Percentiles rank a stretch among this genome's conserved stretches.
Evolutionary conservation across 2,888 invertebrate species (phyloP).

Genomic region (Nemotelus nigrinus): DNA sequence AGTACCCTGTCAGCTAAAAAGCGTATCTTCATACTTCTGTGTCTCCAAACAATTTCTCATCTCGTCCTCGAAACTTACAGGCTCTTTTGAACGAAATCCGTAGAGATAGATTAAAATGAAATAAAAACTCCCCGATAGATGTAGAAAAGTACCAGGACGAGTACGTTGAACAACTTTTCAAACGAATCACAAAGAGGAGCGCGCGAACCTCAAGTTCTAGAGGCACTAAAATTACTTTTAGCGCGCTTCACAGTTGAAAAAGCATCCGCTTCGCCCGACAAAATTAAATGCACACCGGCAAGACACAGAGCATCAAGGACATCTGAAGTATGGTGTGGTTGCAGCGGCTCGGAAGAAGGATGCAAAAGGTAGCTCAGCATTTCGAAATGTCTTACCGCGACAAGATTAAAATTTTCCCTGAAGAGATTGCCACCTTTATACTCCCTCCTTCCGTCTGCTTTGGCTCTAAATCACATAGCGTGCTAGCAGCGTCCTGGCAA

Average conservation of each 20-base stretch:
- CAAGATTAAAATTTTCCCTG: conserved; percentile 28
- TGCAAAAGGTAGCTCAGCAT: not conserved
- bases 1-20: too few relatives aligned
- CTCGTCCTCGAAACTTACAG: not conserved
- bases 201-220: not conserved
- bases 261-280: not conserved
- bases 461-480: not conserved
- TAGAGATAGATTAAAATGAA: conserved; percentile 25
- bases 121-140: not conserved
- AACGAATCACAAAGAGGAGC: too few relatives aligned
- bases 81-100: not conserved
- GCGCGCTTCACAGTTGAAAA: not conserved
- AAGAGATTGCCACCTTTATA: conserved; percentile 2
- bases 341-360: not conserved
- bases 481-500: not conserved
- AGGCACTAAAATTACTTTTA: conserved; percentile 10
- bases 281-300: not conserved
- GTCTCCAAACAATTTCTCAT: not conserved
- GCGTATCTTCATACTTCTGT: too few relatives aligned
- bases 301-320: not conserved
- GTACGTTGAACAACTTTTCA: too few relatives aligned
- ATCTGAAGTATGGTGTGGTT: not conserved
- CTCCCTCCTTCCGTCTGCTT: not conserved
- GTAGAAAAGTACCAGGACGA: not conserved
- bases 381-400: conserved; percentile 30